Conservation (phyloP, 2,888 invertebrate species). For the Neoscelio sp. region DNA sequence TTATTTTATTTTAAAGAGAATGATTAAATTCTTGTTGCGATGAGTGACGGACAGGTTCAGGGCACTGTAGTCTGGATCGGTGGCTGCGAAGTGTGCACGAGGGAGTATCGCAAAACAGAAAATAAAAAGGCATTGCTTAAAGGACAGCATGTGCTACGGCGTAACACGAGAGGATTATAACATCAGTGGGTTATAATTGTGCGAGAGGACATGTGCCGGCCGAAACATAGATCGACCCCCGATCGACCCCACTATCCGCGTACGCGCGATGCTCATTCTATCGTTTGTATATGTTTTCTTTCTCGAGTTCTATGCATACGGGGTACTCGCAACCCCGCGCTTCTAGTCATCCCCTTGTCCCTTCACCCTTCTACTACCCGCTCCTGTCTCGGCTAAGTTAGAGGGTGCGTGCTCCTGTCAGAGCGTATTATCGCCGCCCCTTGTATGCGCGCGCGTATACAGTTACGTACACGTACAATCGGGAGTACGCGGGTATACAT, state of each 20-base stretch:
- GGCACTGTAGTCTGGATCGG: background rate
- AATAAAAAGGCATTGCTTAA: conserved; percentile 78
- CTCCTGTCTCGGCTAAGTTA: conserved; percentile 40
- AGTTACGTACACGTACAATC: conserved; percentile 33
- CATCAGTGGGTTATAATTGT: conserved; percentile 81
- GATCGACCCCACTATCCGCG: conserved; percentile 49
- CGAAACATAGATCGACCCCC: conserved; percentile 37
- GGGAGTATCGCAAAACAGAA: conserved; percentile 40
- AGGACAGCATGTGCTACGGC: conserved; percentile 80
- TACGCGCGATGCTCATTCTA: conserved; percentile 81
- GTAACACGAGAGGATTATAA: conserved; percentile 83
- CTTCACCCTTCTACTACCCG: background rate
- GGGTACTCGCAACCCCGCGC: conserved; percentile 40
- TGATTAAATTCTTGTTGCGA: conserved; percentile 61
- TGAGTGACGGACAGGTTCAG: conserved; percentile 49
- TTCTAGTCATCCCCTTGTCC: conserved; percentile 16
- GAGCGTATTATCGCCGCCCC: conserved; percentile 81
- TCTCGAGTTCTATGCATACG: conserved; percentile 68
- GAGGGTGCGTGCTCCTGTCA: conserved; percentile 80
- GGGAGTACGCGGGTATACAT: conserved; percentile 51
- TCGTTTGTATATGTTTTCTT: conserved; percentile 79
- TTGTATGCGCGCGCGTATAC: conserved; percentile 59
- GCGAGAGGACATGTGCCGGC: conserved; percentile 52
- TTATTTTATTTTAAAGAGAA: no score
- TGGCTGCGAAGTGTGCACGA: conserved; percentile 76